Percentiles rank a stretch among this genome's conserved stretches.
Evolutionary conservation across 1,140 invertebrate species (phyloP).

Genomic region (Ceratitis capitata): DNA sequence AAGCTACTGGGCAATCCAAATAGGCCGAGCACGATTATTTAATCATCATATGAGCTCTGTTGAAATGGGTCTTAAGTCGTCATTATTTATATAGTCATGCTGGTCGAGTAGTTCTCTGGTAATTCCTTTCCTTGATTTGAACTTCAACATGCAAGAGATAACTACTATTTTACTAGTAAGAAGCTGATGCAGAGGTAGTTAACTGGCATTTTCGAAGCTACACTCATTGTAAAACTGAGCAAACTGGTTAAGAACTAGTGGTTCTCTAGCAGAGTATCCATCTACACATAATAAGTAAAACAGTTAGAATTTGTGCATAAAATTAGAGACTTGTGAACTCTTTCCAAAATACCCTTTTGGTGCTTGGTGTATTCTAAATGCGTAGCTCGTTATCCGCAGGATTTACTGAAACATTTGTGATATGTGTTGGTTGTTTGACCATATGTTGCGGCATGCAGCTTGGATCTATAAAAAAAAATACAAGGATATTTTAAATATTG

Average conservation of each 20-base stretch:
- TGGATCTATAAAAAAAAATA: background rate
- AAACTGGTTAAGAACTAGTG: background rate
- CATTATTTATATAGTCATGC: too few relatives aligned
- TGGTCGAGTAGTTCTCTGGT: too few relatives aligned
- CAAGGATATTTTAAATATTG: background rate
- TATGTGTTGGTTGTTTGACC: constrained; percentile 10
- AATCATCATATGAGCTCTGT: too few relatives aligned
- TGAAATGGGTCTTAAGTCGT: too few relatives aligned
- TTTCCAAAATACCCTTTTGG: background rate
- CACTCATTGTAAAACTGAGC: background rate
- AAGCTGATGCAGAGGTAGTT: too few relatives aligned
- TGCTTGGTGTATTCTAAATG: background rate
- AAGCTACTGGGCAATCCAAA: too few relatives aligned
- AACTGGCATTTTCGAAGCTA: too few relatives aligned
- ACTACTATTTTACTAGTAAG: too few relatives aligned
- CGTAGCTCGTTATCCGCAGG: background rate
- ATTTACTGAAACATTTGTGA: background rate
- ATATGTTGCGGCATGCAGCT: constrained; percentile 3
- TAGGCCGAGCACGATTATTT: too few relatives aligned
- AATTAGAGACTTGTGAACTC: constrained; percentile 26
- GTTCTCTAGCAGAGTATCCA: background rate
- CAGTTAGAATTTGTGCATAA: background rate
- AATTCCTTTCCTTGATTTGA: too few relatives aligned
- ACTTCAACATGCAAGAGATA: too few relatives aligned
- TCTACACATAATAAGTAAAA: background rate